phyloP scores from a whole-genome alignment of 2,113 vertebrate genomes.

The Megaceryle maxima region DNA sequence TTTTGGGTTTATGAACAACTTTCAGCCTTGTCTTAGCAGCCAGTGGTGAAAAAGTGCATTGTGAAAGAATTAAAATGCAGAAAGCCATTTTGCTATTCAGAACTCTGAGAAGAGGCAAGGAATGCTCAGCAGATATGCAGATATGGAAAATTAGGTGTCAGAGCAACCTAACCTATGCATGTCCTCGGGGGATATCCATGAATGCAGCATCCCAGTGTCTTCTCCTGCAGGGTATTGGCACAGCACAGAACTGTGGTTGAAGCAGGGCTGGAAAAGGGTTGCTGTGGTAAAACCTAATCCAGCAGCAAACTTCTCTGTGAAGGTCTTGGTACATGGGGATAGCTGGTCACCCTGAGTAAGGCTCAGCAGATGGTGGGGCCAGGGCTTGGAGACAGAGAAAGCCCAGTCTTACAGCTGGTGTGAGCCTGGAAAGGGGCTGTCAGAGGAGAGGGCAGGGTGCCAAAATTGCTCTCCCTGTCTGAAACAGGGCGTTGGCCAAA shows the following conservation, averaged over 20 bases:
- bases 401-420: not conserved
- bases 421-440: not conserved
- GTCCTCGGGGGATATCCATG: not conserved
- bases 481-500: not conserved
- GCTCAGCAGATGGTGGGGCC: fast-evolving
- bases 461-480: not conserved
- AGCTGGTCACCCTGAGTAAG: fast-evolving
- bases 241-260: not conserved
- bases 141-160: not conserved
- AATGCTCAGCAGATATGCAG: not conserved
- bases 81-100: not conserved
- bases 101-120: not conserved
- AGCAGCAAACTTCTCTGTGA: not conserved
- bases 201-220: not conserved
- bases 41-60: not conserved
- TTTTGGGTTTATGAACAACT: not conserved
- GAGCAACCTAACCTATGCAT: not conserved
- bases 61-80: not conserved
- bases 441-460: not conserved
- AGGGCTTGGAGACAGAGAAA: not conserved
- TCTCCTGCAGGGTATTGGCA: not conserved
- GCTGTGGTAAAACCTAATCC: not conserved
- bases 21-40: not conserved
- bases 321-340: fast-evolving
- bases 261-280: not conserved